A percentile compares a stretch with the other conserved stretches of the same genome.
Evolutionary conservation across 2,888 invertebrate genomes (phyloP).

Genomic region (Cephus nigrinus): DNA sequence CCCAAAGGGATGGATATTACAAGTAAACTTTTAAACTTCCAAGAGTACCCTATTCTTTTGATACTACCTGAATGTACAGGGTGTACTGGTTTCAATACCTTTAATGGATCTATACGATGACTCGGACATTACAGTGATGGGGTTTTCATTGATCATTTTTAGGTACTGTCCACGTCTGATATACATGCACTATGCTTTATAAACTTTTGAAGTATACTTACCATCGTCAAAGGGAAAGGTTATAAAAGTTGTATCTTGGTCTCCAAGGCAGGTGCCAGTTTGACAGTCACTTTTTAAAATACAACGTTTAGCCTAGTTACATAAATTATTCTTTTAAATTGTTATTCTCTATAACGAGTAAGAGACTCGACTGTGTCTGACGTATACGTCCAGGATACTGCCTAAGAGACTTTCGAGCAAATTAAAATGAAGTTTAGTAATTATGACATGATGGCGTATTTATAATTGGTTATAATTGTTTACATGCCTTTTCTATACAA

Average conservation of each 20-base stretch:
- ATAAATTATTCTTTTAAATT: neutral
- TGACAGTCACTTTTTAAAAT: neutral
- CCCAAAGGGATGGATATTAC: neutral
- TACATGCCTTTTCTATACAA: conserved; percentile 6
- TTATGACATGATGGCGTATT: conserved; percentile 1
- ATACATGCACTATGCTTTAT: neutral
- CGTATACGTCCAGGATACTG: neutral
- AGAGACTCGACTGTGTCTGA: neutral
- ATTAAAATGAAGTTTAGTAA: neutral
- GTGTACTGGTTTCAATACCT: neutral
- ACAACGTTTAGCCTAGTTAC: neutral
- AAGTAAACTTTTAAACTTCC: neutral
- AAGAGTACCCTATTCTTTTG: neutral
- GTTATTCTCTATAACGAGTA: neutral
- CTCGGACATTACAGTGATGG: neutral
- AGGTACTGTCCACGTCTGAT: neutral
- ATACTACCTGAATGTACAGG: neutral
- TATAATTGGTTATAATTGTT: neutral
- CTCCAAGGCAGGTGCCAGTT: neutral
- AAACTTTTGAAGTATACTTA: neutral
- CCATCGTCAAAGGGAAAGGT: neutral
- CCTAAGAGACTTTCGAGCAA: neutral
- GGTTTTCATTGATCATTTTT: neutral
- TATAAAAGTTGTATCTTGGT: neutral
- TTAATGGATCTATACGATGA: neutral